Base-by-base conservation (phyloP, 1,140 invertebrate species). In the Drosophila virilis region DNA sequence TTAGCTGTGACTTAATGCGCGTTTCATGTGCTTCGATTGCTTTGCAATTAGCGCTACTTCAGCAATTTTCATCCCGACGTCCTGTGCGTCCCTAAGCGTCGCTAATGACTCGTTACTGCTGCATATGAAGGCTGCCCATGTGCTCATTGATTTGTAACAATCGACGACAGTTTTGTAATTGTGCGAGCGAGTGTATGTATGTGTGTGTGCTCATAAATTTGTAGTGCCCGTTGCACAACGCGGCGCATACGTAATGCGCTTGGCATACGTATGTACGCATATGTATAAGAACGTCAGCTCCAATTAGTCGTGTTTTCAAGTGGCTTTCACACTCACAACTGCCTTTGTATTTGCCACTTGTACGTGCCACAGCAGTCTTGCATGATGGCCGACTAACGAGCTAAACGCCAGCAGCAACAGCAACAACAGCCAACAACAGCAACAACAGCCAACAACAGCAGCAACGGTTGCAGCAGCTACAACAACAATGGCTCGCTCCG, bases 11-110 rank as follows among this genome's bases (percentile, higher is more conserved):
- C 84, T 88, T 78, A 74, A 65, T 67, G 72, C 33, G 65, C 28
- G 64, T 58, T 80, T 79, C 77, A 89, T 77, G 79, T 88, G 71
- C 66, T 71, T 48, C 82, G 83, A 88, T 88, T 88, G 83, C 84
- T 84, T 83, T 78, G 77, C 84, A 88, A 88, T 89, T 88, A 88
- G 84, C 83, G 84, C 84, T 74, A 83, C 74, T 80, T 89, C 83
- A 89, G 83, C 79, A 80, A 48, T 58, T 83, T 88, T 72, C 64
- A 37, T 40, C 45, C 48, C 10, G 33, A 37, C 10, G 32, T 38
- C 40, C 15, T 46, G 10, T 10, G 10, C 43, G 35, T 35, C 1
- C 8, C 12, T 33, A 28, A 22, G 64, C 15, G 50, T 17, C 67
- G 78, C 71, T 85, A 85, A 85, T 85, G 77, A 72, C 62, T 80